These are phyloP conservation scores for Castor canadensis DNA, from an alignment of 2,113 vertebrate genomes.

Conservation along the genomic window DNA sequence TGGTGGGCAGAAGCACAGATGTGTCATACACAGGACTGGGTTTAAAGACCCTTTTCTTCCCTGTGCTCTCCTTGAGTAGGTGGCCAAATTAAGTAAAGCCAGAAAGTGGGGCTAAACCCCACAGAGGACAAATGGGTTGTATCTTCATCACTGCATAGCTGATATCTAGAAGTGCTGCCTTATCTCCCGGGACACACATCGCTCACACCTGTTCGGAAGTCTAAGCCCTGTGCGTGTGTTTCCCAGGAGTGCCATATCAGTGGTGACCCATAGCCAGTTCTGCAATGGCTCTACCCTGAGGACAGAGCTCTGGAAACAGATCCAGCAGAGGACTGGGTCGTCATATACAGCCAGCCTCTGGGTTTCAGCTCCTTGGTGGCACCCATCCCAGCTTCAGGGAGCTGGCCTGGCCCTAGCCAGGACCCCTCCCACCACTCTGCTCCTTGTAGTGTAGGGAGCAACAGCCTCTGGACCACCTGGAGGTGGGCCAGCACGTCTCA, in stretches of 20 bases:
- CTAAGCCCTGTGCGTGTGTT: no score
- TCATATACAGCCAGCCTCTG: not conserved
- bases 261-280: not conserved
- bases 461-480: not conserved
- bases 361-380: rapidly evolving
- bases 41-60: rapidly evolving
- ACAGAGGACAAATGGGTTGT: rapidly evolving
- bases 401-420: not conserved
- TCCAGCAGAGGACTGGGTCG: rapidly evolving
- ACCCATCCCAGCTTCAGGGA: not conserved
- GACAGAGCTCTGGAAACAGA: not conserved
- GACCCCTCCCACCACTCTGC: not conserved
- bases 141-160: not conserved
- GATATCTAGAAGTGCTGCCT: rapidly evolving
- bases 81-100: not conserved
- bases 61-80: rapidly evolving
- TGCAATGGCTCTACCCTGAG: no score
- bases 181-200: rapidly evolving
- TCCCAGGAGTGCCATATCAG: rapidly evolving
- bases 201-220: rapidly evolving
- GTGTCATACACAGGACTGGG: no score
- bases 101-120: not conserved
- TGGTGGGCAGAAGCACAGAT: slow-evolving; percentile 63
- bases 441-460: not conserved
- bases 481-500: no score